These are phyloP conservation scores for Puffinus mauretanicus DNA, from an alignment of 2,113 vertebrate genomes.

Conservation along the genomic window DNA sequence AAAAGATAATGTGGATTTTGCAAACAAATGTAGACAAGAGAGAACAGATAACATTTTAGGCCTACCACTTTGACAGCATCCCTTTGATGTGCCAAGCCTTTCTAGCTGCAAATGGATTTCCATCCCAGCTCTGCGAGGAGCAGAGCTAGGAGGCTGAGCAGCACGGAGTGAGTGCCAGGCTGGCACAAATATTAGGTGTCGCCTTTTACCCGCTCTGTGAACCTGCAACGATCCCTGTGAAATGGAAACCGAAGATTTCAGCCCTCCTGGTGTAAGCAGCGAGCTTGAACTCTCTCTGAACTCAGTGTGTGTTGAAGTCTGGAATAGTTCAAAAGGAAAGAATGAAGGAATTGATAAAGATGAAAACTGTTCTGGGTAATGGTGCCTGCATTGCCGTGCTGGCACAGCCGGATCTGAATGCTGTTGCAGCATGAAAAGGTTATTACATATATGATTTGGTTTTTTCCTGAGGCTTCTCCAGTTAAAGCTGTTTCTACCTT, in stretches of 20 bases:
- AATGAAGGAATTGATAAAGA: slow-evolving; percentile 40
- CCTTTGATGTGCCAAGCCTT: background rate
- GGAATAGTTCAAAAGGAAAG: slow-evolving; percentile 38
- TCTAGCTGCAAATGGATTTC: background rate
- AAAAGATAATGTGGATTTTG: slow-evolving; percentile 11
- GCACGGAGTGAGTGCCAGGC: background rate
- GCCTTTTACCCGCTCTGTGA: background rate
- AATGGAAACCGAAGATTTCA: slow-evolving; percentile 21
- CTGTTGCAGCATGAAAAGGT: background rate
- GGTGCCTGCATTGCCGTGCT: background rate
- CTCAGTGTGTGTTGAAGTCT: background rate
- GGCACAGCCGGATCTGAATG: background rate
- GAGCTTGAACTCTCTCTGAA: slow-evolving; percentile 56
- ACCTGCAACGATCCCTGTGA: slow-evolving; percentile 1
- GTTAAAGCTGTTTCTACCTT: background rate
- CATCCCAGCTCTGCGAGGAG: background rate
- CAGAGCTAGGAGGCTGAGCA: background rate
- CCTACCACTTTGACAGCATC: background rate
- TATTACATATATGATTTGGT: background rate
- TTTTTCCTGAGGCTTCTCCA: background rate
- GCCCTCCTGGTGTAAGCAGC: background rate
- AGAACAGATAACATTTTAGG: background rate
- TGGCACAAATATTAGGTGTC: background rate
- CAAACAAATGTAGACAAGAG: background rate
- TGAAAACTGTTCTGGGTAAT: background rate